A percentile compares a stretch with the other conserved stretches of the same genome.
Evolutionary conservation across 2,888 invertebrate genomes (phyloP).

Genomic region (Boloria euphrosyne): DNA sequence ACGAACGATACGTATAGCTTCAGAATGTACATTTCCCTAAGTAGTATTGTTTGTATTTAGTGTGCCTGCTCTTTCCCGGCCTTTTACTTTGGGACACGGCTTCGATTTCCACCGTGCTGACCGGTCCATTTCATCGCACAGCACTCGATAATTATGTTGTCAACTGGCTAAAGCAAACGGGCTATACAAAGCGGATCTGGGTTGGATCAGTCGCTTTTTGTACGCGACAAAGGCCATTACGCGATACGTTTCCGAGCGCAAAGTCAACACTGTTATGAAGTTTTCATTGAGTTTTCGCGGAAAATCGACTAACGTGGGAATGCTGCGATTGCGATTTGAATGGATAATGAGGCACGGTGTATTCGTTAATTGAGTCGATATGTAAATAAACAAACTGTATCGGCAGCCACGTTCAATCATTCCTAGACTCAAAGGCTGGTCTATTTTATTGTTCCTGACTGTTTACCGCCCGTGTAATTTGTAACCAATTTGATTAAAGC

Average conservation of each 20-base stretch:
- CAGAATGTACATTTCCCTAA: no score
- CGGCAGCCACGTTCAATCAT: conserved; percentile 58
- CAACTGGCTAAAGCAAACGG: conserved; percentile 73
- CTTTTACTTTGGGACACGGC: conserved; percentile 1
- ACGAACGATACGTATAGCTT: no score
- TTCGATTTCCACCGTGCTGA: conserved; percentile 40
- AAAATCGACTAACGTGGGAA: conserved; percentile 73
- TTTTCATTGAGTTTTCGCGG: conserved; percentile 71
- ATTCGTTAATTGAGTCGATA: conserved; percentile 76
- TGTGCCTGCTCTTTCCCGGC: background rate
- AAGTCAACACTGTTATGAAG: conserved; percentile 79
- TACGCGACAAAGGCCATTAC: conserved; percentile 76
- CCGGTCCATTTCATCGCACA: conserved; percentile 60
- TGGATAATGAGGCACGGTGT: conserved; percentile 72
- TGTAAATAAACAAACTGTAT: conserved; percentile 69
- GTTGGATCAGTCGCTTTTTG: conserved; percentile 78
- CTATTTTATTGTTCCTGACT: conserved; percentile 64
- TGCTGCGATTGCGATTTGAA: conserved; percentile 74
- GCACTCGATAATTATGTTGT: conserved; percentile 75
- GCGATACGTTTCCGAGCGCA: conserved; percentile 70
- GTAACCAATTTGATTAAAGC: conserved; percentile 46
- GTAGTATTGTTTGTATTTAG: no score
- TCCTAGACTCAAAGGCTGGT: conserved; percentile 64
- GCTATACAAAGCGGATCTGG: conserved; percentile 72
- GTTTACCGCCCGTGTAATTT: conserved; percentile 55